Evolutionary conservation across 2,797 vertebrate genomes (phyloP).

Genomic region (Melanotaenia parkinsoni): DNA sequence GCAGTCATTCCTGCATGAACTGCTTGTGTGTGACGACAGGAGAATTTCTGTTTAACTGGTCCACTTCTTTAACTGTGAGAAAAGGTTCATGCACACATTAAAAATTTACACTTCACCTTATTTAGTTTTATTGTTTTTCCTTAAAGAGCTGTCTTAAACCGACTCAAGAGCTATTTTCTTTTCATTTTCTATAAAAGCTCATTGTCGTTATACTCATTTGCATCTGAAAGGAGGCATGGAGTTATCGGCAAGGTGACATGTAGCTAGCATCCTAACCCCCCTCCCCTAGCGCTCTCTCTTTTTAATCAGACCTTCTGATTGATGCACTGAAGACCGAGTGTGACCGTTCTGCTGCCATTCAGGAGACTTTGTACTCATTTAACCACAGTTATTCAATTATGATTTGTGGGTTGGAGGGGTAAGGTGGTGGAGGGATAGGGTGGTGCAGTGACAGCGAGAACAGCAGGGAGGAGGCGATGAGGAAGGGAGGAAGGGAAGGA

Average conservation of each 20-base stretch:
- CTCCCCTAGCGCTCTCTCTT: conserved; percentile 33
- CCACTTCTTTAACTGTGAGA: conserved; percentile 30
- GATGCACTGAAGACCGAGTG: conserved; percentile 73
- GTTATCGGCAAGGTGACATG: conserved; percentile 79
- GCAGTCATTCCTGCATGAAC: conserved; percentile 55
- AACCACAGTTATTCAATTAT: conserved; percentile 78
- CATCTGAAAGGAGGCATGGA: conserved; percentile 69
- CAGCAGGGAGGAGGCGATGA: conserved; percentile 13
- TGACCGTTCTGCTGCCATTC: conserved; percentile 76
- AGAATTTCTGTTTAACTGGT: conserved; percentile 31
- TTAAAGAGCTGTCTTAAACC: background rate
- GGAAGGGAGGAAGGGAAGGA: background rate
- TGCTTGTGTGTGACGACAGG: conserved; percentile 35
- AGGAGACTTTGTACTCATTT: conserved; percentile 76
- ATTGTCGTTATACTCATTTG: conserved; percentile 73
- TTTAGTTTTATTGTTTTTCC: background rate
- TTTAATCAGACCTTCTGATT: conserved; percentile 75
- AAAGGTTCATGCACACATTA: conserved; percentile 5
- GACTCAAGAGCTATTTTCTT: conserved; percentile 16
- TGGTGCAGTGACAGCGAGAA: conserved; percentile 37
- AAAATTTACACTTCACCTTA: conserved; percentile 1
- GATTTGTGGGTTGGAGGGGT: conserved; percentile 58
- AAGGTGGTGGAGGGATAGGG: conserved; percentile 38
- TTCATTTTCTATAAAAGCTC: conserved; percentile 45
- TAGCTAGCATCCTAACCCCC: conserved; percentile 45